phyloP scores from a whole-genome alignment of 2,888 invertebrate genomes.

The Dynastes tityus region DNA sequence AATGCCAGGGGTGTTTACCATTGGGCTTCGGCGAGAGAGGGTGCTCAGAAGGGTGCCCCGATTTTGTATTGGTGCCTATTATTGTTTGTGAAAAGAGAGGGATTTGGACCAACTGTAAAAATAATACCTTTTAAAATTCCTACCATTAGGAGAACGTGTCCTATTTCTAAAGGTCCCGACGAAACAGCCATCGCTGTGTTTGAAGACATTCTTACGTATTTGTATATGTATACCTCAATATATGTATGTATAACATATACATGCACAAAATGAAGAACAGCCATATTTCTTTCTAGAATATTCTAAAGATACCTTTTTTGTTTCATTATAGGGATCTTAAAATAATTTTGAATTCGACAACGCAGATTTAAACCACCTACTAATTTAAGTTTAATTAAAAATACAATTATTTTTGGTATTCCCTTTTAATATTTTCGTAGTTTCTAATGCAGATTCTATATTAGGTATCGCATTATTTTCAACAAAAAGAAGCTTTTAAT shows the following conservation, averaged over 20 bases:
- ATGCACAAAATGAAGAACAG: not conserved
- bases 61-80: slow-evolving; percentile 56
- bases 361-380: too few species aligned
- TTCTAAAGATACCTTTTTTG: not conserved
- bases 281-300: not conserved
- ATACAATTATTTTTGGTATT: too few species aligned
- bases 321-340: too few species aligned
- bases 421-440: too few species aligned
- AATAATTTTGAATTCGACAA: too few species aligned
- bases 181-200: slow-evolving; percentile 29
- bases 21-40: slow-evolving; percentile 55
- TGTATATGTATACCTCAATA: not conserved
- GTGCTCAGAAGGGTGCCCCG: slow-evolving; percentile 57
- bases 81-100: slow-evolving; percentile 39
- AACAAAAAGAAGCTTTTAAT: too few species aligned
- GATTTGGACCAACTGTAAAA: slow-evolving; percentile 48
- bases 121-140: slow-evolving; percentile 40
- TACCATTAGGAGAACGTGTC: slow-evolving; percentile 32
- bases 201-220: too few species aligned
- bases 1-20: slow-evolving; percentile 59
- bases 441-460: too few species aligned
- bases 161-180: slow-evolving; percentile 16
- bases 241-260: slow-evolving; percentile 12
- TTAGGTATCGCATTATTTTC: too few species aligned
- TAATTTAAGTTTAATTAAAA: too few species aligned